phyloP scores from a whole-genome alignment of 2,113 vertebrate species.

The Girardinichthys multiradiatus region DNA sequence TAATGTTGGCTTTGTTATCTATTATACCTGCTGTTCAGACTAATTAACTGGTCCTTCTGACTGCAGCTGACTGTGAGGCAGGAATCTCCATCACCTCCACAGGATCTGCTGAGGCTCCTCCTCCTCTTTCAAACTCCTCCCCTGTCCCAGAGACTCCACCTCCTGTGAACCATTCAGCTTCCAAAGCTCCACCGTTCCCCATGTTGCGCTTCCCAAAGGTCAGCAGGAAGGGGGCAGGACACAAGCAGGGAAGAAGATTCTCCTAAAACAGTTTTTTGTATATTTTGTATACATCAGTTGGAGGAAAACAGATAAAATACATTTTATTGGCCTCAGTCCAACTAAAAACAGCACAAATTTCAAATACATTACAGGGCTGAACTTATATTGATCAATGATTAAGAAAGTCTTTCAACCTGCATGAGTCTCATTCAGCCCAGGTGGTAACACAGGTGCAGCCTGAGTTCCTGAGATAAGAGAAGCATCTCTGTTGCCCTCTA shows the following conservation, averaged over 20 bases:
- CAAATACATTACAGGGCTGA: no score
- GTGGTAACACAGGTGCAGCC: not conserved
- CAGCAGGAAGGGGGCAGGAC: slow-evolving; percentile 40
- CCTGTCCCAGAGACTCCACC: slow-evolving; percentile 19
- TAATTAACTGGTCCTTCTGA: not conserved
- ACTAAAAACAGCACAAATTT: no score
- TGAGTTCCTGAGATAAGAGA: not conserved
- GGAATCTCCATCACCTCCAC: slow-evolving; percentile 83
- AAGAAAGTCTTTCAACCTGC: no score
- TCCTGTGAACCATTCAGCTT: not conserved
- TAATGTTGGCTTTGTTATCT: no score
- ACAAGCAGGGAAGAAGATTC: no score
- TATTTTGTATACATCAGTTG: no score
- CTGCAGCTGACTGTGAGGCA: slow-evolving; percentile 86
- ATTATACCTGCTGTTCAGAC: not conserved
- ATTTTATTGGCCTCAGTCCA: no score
- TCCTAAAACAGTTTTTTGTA: no score
- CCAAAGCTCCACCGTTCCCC: slow-evolving; percentile 69
- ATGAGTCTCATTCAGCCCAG: not conserved
- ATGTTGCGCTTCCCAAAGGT: slow-evolving; percentile 86
- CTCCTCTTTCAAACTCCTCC: slow-evolving; percentile 5
- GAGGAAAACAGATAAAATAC: not conserved
- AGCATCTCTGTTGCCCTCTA: not conserved
- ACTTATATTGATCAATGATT: no score
- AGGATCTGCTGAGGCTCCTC: slow-evolving; percentile 71